Evolutionary conservation across 2,888 invertebrate genomes (phyloP).

Genomic region (Sylvicola fuscatus): DNA sequence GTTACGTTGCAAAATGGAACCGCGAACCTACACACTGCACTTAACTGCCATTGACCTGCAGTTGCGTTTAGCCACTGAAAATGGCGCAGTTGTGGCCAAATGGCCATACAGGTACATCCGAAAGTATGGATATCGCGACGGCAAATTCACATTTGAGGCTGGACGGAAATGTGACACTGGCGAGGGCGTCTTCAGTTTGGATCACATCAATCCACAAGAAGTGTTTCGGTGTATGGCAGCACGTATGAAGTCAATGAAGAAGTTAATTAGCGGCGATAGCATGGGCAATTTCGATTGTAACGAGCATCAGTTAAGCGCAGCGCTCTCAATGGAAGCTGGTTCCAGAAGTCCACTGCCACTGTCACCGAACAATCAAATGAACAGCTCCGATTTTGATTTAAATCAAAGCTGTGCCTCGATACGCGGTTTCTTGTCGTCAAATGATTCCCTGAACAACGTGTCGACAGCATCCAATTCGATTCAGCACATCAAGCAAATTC

Average conservation of each 20-base stretch:
- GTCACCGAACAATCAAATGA: constrained; percentile 25
- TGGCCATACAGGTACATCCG: constrained; percentile 75
- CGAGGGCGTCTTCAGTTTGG: constrained; percentile 61
- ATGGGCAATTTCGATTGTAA: constrained; percentile 43
- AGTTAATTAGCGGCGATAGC: constrained; percentile 50
- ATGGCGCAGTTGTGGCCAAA: constrained; percentile 33
- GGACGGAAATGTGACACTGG: constrained; percentile 72
- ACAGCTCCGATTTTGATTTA: constrained; percentile 15
- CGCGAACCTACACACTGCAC: constrained; percentile 47
- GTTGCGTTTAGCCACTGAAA: constrained; percentile 37
- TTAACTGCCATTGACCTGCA: constrained; percentile 58
- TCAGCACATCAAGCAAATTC: constrained; percentile 15
- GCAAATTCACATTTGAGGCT: constrained; percentile 74
- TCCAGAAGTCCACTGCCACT: constrained; percentile 62
- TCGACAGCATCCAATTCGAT: constrained; percentile 8
- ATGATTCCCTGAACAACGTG: constrained; percentile 20
- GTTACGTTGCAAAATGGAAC: constrained; percentile 49
- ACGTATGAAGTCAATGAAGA: constrained; percentile 77
- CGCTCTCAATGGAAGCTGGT: constrained; percentile 57
- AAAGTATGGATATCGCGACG: constrained; percentile 66
- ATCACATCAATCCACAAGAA: constrained; percentile 64
- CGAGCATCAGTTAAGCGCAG: constrained; percentile 54
- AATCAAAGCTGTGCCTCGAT: constrained; percentile 19
- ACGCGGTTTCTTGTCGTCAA: constrained; percentile 20
- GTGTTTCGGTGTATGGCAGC: constrained; percentile 61